Evolutionary conservation across 2,113 vertebrate genomes (phyloP).

Genomic region (Poeciliopsis retropinna): DNA sequence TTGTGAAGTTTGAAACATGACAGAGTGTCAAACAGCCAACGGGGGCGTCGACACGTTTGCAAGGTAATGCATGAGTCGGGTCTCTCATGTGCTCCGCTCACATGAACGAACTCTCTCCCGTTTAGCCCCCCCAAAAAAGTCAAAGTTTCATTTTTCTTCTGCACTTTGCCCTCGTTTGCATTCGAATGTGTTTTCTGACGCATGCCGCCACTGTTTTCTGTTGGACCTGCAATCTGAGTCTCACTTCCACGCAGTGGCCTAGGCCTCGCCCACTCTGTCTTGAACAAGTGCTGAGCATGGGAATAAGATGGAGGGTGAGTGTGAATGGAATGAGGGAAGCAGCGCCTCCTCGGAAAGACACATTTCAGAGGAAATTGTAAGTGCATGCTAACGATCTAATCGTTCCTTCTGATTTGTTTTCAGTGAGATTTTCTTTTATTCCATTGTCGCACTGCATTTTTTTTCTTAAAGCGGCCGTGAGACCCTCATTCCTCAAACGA

Average conservation of each 20-base stretch:
- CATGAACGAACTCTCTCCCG: constrained; percentile 3
- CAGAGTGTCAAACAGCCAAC: neutral
- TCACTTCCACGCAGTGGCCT: constrained; percentile 13
- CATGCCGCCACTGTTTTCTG: constrained; percentile 71
- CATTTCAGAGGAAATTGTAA: constrained; percentile 41
- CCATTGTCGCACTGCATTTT: constrained; percentile 15
- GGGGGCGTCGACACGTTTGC: neutral
- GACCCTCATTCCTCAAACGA: constrained; percentile 55
- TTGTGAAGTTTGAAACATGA: neutral
- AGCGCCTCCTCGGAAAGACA: constrained; percentile 43
- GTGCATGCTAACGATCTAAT: constrained; percentile 56
- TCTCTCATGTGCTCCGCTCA: neutral
- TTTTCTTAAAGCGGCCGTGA: constrained; percentile 46
- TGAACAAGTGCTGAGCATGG: constrained; percentile 35
- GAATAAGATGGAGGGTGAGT: constrained; percentile 50
- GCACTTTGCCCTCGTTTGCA: constrained; percentile 11
- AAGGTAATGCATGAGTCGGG: neutral
- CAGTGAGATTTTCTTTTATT: constrained; percentile 20
- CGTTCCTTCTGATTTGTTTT: neutral
- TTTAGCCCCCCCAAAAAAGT: neutral
- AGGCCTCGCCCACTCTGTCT: constrained; percentile 17
- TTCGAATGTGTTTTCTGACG: constrained; percentile 29
- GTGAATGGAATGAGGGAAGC: constrained; percentile 48
- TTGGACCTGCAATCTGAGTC: constrained; percentile 68
- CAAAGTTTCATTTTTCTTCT: constrained; percentile 21